Conservation (phyloP, 2,888 invertebrate genomes). For the Pantelozetes paolii region DNA sequence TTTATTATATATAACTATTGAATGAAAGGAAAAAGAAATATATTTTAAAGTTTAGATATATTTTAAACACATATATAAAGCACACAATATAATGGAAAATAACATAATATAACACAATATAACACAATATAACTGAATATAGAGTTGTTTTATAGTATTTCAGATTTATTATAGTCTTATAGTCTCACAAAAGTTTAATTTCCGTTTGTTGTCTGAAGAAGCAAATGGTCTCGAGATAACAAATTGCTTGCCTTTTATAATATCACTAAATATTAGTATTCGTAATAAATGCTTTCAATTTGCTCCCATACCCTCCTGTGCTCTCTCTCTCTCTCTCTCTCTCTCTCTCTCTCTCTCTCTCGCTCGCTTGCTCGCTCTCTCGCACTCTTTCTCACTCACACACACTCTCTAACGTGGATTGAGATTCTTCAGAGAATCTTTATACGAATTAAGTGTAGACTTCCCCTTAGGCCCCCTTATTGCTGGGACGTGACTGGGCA, state of each 20-base stretch:
- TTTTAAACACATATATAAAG: constrained; percentile 1
- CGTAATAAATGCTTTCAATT: constrained; percentile 36
- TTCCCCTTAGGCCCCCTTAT: constrained; percentile 33
- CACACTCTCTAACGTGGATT: not conserved
- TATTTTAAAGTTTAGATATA: constrained; percentile 30
- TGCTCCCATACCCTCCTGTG: constrained; percentile 7
- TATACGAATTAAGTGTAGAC: constrained; percentile 25
- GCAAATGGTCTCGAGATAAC: constrained; percentile 35
- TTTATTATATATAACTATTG: not conserved
- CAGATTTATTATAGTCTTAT: constrained; percentile 36
- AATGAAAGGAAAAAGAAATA: not conserved
- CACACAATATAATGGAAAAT: too few species aligned
- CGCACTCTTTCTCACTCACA: constrained; percentile 3
- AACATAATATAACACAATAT: too few species aligned
- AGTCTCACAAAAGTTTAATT: constrained; percentile 40
- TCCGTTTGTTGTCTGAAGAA: constrained; percentile 41
- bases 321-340: constrained; percentile 18
- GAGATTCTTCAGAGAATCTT: constrained; percentile 8
- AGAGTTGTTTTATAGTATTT: constrained; percentile 27
- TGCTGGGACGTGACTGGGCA: constrained; percentile 39
- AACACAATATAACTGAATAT: constrained; percentile 13
- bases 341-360: constrained; percentile 24
- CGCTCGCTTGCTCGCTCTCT: not conserved
- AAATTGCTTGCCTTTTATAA: constrained; percentile 35
- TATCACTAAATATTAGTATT: constrained; percentile 34